Conservation (phyloP, 2,797 vertebrate genomes). For the Centroberyx gerrardi region DNA sequence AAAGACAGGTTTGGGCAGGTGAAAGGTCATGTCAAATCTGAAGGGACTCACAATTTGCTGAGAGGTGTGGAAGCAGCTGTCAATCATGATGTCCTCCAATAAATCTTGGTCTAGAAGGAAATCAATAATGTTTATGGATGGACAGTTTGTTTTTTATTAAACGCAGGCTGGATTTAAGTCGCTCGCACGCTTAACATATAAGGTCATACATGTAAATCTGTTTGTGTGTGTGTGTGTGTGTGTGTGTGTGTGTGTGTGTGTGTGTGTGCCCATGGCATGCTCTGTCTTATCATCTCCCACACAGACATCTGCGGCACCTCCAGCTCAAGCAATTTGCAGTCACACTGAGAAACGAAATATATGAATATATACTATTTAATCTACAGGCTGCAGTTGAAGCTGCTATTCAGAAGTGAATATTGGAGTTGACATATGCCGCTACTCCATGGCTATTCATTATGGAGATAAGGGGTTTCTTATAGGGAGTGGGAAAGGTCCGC, state of each 20-base stretch:
- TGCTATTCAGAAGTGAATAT: constrained; percentile 60
- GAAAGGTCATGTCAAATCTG: constrained; percentile 21
- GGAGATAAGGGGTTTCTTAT: constrained; percentile 63
- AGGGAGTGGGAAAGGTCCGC: constrained; percentile 25
- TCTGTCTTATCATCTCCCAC: constrained; percentile 70
- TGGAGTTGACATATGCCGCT: constrained; percentile 59
- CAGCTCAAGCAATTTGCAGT: constrained; percentile 59
- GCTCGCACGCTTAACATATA: too few relatives aligned
- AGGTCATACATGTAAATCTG: neutral
- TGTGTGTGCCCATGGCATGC: constrained; percentile 17
- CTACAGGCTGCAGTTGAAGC: constrained; percentile 68
- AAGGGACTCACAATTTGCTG: constrained; percentile 88
- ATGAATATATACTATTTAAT: constrained; percentile 70
- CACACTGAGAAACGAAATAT: constrained; percentile 55
- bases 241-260: constrained; percentile 31
- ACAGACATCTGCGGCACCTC: constrained; percentile 66
- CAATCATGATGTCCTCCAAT: constrained; percentile 90
- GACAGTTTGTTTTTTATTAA: neutral
- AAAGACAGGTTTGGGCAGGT: neutral
- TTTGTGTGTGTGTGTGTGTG: constrained; percentile 7
- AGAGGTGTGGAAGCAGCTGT: constrained; percentile 88
- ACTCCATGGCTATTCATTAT: constrained; percentile 65
- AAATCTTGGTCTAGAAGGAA: constrained; percentile 89
- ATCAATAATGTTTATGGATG: constrained; percentile 20
- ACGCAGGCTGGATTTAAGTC: neutral